Base-by-base conservation (phyloP, 2,888 invertebrate genomes). In the Nomada hirtipes region DNA sequence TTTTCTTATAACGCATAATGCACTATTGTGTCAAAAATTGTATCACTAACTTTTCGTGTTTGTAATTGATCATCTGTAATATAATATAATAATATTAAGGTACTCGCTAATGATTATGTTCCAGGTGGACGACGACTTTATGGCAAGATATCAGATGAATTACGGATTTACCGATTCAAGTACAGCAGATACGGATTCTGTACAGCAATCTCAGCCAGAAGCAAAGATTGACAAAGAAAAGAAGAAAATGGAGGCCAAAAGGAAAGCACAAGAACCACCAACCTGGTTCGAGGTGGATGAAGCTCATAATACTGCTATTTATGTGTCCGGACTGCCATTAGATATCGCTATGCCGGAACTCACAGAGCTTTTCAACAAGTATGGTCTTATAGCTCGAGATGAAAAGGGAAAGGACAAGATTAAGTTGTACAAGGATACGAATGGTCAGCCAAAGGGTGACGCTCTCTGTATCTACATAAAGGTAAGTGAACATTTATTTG, bases 391-490 rank as follows among this genome's bases (percentile, higher is more conserved):
- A 47, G 98, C 98, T 95, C 96, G 97, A 89, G 99, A 99, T 93
- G 95, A 96, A 63, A 96, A 96, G 15, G 97, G 96, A 87, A 97
- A 97, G 92, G 97, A 97, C 94, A 99, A 98, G 94, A 94, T 99
- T 1, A 99, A 99, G 94, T 94, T 99, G 52, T 99, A 99, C 93
- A 96, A 95, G 88, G 98, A 98, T 91, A 94, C 95, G 53, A 96
- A 96, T 90, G 96, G 97, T 0, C 96, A 98, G 84, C 95, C 96
- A 82, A 99, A 99, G 95, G 99, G 99, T 13, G 99, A 99, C 95
- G 99, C 98, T 15, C 95, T 98, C 61, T 99, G 99, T 94, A 98
- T 98, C 86, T 99, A 98, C 92, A 98, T 99, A 70, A 98, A 98
- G 96, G 97, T 98, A 92, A 94, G 94, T 78, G 10, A 65, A 15